Base-by-base conservation (phyloP, 2,113 vertebrate genomes). In the Urocolius indicus region DNA sequence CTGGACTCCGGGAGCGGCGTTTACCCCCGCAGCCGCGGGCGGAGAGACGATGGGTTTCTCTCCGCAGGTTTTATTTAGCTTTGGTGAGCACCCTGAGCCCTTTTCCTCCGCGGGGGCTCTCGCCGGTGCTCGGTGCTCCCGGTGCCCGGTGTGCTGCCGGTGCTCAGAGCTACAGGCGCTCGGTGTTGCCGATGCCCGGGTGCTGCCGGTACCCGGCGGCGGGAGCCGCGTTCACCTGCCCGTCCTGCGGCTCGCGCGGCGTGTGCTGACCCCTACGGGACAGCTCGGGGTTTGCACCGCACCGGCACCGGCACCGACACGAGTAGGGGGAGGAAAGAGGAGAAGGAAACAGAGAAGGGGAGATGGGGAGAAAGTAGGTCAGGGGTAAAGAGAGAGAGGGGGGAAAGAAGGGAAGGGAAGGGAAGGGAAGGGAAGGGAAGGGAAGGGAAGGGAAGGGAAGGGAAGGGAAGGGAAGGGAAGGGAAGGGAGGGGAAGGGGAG, bases 221-320 rank as follows among this genome's bases (percentile, higher is more conserved):
- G 45, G 58, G 27, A 4, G 43, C 49, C 6, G 62, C 11, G 51
- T 48, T 57, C 95, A 95, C 96, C 97, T 96, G 95, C 91, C 63
- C 49, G 51, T 5, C 2, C 21, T 5, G 24, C 13, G 19, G 52
- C 19, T 92, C 32, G 59, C 22, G 55, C 57, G 96, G 97, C 52
- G 84, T 87, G 83, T 95, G 94, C 69, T 95, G 95, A 96, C 98
- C 86, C 38, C 97, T 75, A 80, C 78, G 13, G 97, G 95, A 51
- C 34, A 54, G 0, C 1, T 43, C 0, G 48, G 68, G 91, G 10
- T 2, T 30, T 90, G 92, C 95, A 92, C 11, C 43, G n/a, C 46
- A 27, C 19, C 34, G 83, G 45, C 17, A 17, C 32, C 13, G 52
- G n/a, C 52, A 10, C 51, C 43, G 76, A 43, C 46, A 18, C 49